Conservation (phyloP, 2,113 vertebrate species). For the Falcunculus frontatus region DNA sequence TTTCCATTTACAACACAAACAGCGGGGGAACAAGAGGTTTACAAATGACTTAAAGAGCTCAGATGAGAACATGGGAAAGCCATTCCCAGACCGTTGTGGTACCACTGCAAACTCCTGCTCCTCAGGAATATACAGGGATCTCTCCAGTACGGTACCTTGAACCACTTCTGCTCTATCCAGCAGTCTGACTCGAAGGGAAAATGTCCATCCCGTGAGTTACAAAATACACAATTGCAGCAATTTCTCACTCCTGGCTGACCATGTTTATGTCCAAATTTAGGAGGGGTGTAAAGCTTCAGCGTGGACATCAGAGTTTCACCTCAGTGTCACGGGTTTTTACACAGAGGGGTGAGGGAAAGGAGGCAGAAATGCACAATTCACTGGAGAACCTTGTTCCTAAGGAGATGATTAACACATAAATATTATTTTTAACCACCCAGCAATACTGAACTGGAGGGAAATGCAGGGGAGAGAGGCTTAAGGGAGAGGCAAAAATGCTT, state of each 20-base stretch:
- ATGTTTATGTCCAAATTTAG: background rate
- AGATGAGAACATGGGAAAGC: background rate
- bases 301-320: background rate
- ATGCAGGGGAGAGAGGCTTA: background rate
- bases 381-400: background rate
- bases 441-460: background rate
- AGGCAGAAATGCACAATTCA: background rate
- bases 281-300: background rate
- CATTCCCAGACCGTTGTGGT: too few relatives aligned
- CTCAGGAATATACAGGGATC: background rate
- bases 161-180: background rate
- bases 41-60: background rate
- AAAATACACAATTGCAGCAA: background rate
- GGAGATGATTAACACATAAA: background rate
- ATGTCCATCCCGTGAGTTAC: background rate
- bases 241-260: background rate
- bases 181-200: background rate
- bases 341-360: background rate
- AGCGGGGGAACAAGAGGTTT: background rate
- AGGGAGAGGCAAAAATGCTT: background rate
- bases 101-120: background rate
- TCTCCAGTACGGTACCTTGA: rapidly evolving
- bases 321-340: background rate
- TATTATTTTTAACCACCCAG: background rate
- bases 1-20: background rate